Evolutionary conservation across 2,888 invertebrate genomes (phyloP).

Genomic region (Hylaea fasciaria): DNA sequence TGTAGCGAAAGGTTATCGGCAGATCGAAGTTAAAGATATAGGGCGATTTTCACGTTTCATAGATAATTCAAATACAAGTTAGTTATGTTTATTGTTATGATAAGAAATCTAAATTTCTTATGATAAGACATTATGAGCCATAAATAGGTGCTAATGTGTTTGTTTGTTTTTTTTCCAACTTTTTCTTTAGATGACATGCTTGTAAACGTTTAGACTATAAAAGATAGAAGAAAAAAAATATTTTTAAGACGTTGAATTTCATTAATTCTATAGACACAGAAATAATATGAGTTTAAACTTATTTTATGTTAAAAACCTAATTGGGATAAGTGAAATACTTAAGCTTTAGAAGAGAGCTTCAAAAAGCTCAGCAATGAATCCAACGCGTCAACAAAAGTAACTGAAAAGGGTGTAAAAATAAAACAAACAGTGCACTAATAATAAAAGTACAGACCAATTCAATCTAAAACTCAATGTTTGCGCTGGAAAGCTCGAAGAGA

Average conservation of each 20-base stretch:
- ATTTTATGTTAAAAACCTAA: too few relatives aligned
- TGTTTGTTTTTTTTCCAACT: too few relatives aligned
- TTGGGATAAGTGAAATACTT: too few relatives aligned
- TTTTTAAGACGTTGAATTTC: too few relatives aligned
- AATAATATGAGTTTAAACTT: too few relatives aligned
- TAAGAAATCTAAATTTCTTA: not conserved
- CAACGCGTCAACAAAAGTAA: not conserved
- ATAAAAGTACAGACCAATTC: slow-evolving; percentile 28
- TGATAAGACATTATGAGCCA: not conserved
- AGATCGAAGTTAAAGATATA: slow-evolving; percentile 26
- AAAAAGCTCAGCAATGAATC: not conserved
- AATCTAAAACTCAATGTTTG: slow-evolving; percentile 41
- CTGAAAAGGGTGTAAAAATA: slow-evolving; percentile 15
- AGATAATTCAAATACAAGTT: slow-evolving; percentile 4
- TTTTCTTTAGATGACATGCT: too few relatives aligned
- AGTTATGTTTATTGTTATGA: slow-evolving; percentile 3
- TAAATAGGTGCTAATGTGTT: not conserved
- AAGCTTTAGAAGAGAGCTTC: too few relatives aligned
- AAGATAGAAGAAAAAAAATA: too few relatives aligned
- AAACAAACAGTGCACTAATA: slow-evolving; percentile 21
- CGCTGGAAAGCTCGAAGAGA: slow-evolving; percentile 50
- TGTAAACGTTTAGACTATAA: too few relatives aligned
- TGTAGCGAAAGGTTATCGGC: slow-evolving; percentile 34
- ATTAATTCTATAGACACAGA: too few relatives aligned
- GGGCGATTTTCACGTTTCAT: slow-evolving; percentile 17